These are phyloP conservation scores for Arctocebus calabarensis DNA, from an alignment of 2,797 vertebrate species.

Conservation along the genomic window DNA sequence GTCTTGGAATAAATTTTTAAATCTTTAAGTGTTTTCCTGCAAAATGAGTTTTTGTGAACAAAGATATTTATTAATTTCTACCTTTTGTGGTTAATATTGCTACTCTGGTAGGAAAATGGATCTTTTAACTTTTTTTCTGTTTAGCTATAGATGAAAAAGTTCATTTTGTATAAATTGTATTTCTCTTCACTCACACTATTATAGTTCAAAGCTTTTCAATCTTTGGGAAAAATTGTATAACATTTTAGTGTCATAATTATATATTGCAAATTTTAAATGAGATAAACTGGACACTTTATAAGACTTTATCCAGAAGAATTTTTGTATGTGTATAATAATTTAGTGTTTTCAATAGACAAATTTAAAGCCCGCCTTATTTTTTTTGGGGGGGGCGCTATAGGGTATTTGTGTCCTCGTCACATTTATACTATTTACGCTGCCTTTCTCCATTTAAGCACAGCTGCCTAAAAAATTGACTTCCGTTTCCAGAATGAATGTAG, in stretches of 20 bases:
- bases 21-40: neutral
- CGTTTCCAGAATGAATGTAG: neutral
- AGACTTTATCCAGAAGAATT: neutral
- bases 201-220: neutral
- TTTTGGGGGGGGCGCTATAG: neutral
- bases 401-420: neutral
- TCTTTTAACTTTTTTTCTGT: neutral
- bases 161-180: neutral
- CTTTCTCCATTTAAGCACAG: neutral
- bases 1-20: slow-evolving; percentile 9
- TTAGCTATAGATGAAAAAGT: neutral
- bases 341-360: slow-evolving; percentile 1
- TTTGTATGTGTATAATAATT: neutral
- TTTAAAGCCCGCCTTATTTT: neutral
- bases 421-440: neutral
- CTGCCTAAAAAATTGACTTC: slow-evolving; percentile 38
- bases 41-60: slow-evolving; percentile 28
- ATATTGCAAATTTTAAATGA: neutral
- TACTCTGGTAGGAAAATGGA: neutral
- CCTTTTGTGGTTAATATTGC: neutral
- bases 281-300: neutral
- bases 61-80: neutral
- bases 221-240: neutral
- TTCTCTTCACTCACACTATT: neutral
- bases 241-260: neutral